These are phyloP conservation scores for Myrmecobius fasciatus DNA, from an alignment of 2,113 vertebrate genomes.

Conservation along the genomic window DNA sequence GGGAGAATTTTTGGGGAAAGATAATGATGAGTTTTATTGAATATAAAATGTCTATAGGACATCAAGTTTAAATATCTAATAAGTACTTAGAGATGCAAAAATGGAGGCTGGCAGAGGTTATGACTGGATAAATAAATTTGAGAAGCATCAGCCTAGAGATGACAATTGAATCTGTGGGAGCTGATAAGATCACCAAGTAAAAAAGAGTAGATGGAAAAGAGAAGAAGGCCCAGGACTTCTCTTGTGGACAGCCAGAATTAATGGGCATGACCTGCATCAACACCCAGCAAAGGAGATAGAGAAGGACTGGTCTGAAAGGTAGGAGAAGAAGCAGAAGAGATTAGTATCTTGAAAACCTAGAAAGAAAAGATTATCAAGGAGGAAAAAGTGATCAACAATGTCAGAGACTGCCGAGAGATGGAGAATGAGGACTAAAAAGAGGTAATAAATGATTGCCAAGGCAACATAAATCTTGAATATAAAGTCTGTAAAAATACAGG, in stretches of 20 bases:
- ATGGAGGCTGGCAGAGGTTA: neutral
- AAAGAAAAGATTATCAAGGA: neutral
- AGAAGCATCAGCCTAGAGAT: neutral
- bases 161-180: neutral
- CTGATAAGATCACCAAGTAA: neutral
- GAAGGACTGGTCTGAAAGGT: neutral
- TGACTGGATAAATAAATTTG: neutral
- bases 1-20: neutral
- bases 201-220: neutral
- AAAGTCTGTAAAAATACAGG: neutral
- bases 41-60: neutral
- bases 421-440: neutral
- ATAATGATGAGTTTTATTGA: neutral
- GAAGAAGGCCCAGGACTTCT: neutral
- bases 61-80: neutral
- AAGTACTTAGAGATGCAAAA: neutral
- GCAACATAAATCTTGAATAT: neutral
- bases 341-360: neutral
- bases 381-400: neutral
- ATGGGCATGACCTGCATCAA: neutral
- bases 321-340: neutral
- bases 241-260: neutral
- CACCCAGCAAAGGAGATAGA: neutral
- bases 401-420: neutral
- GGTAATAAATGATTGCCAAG: neutral